A percentile compares a stretch with the other conserved stretches of the same genome.
Evolutionary conservation across 2,113 vertebrate species (phyloP).

Genomic region (Amazona vittata): DNA sequence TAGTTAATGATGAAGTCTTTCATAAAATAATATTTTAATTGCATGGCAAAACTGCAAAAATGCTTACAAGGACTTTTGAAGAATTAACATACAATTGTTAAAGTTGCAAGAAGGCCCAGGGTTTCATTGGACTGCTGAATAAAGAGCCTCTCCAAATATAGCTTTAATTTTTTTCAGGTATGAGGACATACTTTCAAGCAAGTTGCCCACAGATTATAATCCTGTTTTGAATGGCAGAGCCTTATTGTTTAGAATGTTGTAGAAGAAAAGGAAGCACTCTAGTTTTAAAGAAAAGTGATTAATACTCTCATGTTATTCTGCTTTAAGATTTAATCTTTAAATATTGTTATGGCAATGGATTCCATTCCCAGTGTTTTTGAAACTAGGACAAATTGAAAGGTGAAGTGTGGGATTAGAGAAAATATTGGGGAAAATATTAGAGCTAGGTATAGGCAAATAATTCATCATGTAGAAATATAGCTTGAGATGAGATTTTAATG

Average conservation of each 20-base stretch:
- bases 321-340: not conserved
- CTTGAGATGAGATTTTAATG: not conserved
- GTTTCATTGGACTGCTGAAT: not conserved
- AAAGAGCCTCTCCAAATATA: not conserved
- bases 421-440: not conserved
- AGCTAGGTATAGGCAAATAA: not conserved
- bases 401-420: not conserved
- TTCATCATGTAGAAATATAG: not conserved
- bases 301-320: not conserved
- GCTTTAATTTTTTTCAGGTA: not conserved
- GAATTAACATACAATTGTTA: not conserved
- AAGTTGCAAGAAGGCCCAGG: not conserved
- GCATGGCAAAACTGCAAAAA: not conserved
- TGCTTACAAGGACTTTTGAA: not conserved
- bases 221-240: not conserved
- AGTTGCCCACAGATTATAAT: not conserved
- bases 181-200: not conserved
- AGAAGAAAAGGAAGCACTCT: not conserved
- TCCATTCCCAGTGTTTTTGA: not conserved
- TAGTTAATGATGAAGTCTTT: not conserved
- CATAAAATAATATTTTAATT: not conserved
- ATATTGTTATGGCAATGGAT: not conserved
- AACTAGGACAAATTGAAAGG: not conserved
- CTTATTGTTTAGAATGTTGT: not conserved
- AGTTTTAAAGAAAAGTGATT: not conserved